Evolutionary conservation across 2,113 vertebrate species (phyloP).

Genomic region (Oxyruncus cristatus): DNA sequence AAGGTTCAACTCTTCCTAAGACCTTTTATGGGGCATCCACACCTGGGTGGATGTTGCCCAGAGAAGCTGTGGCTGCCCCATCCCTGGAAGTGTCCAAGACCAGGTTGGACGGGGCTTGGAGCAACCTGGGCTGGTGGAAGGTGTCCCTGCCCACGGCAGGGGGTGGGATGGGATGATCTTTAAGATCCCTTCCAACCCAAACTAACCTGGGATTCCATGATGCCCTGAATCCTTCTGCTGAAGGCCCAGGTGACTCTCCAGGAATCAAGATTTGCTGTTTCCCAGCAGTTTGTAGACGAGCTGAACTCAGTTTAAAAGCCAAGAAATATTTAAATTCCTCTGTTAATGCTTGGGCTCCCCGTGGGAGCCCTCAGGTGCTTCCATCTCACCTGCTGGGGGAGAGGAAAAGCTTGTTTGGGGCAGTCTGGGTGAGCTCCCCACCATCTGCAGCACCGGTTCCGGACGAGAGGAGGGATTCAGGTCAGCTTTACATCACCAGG

Average conservation of each 20-base stretch:
- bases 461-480: background rate
- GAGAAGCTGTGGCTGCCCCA: background rate
- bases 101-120: background rate
- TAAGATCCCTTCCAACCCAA: background rate
- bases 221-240: background rate
- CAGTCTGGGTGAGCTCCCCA: background rate
- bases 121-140: background rate
- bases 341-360: background rate
- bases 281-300: background rate
- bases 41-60: accelerated
- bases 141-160: background rate
- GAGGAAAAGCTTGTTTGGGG: background rate
- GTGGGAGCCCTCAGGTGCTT: background rate
- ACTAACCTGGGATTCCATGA: background rate
- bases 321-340: background rate
- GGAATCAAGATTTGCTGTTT: background rate
- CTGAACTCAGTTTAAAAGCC: background rate
- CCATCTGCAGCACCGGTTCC: background rate
- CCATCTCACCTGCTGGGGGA: background rate
- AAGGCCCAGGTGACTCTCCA: background rate
- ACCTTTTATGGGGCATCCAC: accelerated
- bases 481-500: background rate
- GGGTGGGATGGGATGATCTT: background rate
- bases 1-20: background rate
- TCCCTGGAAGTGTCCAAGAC: background rate